phyloP scores from a whole-genome alignment of 1,140 invertebrate genomes.

The Notospermus geniculatus region DNA sequence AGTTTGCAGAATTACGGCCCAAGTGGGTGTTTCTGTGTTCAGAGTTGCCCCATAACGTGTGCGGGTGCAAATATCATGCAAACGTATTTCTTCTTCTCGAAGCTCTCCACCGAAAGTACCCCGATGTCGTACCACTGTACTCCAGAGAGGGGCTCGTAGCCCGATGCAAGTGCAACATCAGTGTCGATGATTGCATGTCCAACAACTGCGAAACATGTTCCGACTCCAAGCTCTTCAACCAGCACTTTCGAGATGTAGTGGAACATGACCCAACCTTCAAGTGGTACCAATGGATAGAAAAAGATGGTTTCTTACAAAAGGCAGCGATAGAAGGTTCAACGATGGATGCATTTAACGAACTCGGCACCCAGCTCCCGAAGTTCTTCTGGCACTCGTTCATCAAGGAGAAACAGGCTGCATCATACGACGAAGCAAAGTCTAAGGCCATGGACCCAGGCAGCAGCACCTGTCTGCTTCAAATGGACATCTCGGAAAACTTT shows the following conservation, averaged over 20 bases:
- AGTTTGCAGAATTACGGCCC: neutral
- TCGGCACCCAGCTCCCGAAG: no score
- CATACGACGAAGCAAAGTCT: neutral
- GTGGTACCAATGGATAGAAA: neutral
- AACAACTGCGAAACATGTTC: neutral
- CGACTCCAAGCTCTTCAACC: neutral
- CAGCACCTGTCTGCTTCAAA: neutral
- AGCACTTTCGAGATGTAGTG: neutral
- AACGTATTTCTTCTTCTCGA: neutral
- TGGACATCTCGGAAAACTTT: constrained; percentile 14
- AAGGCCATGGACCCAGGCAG: constrained; percentile 5
- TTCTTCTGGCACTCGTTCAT: constrained; percentile 9
- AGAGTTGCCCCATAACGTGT: neutral
- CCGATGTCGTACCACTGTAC: neutral
- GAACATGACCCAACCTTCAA: neutral
- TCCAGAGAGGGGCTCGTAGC: neutral
- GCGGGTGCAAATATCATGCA: neutral
- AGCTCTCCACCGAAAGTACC: neutral
- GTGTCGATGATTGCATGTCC: neutral
- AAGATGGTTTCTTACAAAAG: neutral
- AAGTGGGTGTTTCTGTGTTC: constrained; percentile 1
- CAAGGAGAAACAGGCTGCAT: constrained; percentile 6
- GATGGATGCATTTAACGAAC: neutral
- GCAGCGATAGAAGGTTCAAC: neutral
- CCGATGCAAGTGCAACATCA: neutral